Evolutionary conservation across 2,797 vertebrate genomes (phyloP).

Genomic region (Myotis planiceps): DNA sequence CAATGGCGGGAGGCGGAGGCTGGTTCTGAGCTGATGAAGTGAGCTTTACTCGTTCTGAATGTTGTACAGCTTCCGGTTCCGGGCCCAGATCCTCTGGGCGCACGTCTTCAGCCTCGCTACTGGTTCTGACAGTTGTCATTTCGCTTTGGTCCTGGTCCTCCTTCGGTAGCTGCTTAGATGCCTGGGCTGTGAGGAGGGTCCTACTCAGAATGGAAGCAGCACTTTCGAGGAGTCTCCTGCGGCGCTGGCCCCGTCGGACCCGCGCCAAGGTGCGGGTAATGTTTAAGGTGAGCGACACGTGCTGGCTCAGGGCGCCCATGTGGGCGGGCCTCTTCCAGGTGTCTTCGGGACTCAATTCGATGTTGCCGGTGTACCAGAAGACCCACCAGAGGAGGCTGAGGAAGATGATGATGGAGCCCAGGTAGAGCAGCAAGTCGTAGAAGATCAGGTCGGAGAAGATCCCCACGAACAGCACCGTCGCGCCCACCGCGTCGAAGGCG

Average conservation of each 20-base stretch:
- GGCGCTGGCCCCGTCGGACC: conserved; percentile 84
- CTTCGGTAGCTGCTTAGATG: background rate
- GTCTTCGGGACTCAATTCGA: conserved; percentile 89
- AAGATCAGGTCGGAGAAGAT: conserved; percentile 90
- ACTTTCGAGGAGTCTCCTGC: conserved; percentile 49
- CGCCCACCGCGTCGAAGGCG: conserved; percentile 90
- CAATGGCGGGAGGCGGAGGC: background rate
- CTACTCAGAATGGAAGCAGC: rapidly evolving
- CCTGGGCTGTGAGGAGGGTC: conserved; percentile 47
- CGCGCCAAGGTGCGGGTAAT: conserved; percentile 77
- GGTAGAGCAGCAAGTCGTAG: conserved; percentile 94
- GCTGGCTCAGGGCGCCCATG: background rate
- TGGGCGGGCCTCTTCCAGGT: rapidly evolving
- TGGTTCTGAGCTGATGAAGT: rapidly evolving
- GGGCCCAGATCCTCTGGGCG: background rate
- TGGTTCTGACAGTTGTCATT: background rate
- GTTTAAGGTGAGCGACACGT: conserved; percentile 41
- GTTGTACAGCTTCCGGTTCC: background rate
- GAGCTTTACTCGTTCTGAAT: background rate
- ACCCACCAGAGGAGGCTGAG: conserved; percentile 96
- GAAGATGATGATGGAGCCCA: conserved; percentile 94
- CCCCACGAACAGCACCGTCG: conserved; percentile 89
- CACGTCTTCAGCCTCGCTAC: background rate
- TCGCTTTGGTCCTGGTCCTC: conserved; percentile 22
- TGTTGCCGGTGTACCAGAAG: conserved; percentile 96